Evolutionary conservation across 2,888 invertebrate genomes (phyloP), one percentile per base, ranked within the genome.

Genomic region (Iphiclides podalirius): DNA sequence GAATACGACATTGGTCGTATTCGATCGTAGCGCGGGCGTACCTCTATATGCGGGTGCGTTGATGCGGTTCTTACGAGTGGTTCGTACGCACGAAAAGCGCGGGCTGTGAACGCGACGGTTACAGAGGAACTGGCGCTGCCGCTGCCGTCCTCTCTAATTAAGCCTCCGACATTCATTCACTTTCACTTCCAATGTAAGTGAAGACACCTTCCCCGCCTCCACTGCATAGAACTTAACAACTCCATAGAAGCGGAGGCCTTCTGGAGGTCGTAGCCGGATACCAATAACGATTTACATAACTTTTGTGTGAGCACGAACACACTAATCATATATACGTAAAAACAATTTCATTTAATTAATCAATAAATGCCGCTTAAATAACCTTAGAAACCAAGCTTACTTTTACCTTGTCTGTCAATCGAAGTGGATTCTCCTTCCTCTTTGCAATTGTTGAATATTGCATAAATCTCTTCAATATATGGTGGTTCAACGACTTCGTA

Each of bases 131-230:
- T 88, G 83, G 70, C 81, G 77, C 79, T 72, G 71, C 69, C 79
- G 72, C 77, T 68, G 71, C 72, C 72, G 80, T 84, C 83, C 81
- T 87, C 88, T 87, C 85, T 87, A 88, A 88, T 87, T 88, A 88
- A 88, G 85, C 78, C 84, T 85, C 80, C 70, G 81, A 75, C 81
- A 84, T 84, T 87, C 88, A 85, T 85, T 87, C 84, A 87, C 88
- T 88, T 88, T 88, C 88, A 88, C 88, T 88, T 88, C 85, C 79
- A 86, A 83, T 79, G 76, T 67, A 70, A 78, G 79, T 79, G 79
- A 83, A 75, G 84, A 81, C 70, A 76, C 77, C 75, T 72, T 70
- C 62, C 74, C 74, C 73, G 70, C 77, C 75, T 75, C 75, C 11
- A 72, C 71, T 68, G 66, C 67, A 61, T 66, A 66, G 68, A 69